phyloP scores from a whole-genome alignment of 2,888 invertebrate genomes.

The Perizoma affinitatum region DNA sequence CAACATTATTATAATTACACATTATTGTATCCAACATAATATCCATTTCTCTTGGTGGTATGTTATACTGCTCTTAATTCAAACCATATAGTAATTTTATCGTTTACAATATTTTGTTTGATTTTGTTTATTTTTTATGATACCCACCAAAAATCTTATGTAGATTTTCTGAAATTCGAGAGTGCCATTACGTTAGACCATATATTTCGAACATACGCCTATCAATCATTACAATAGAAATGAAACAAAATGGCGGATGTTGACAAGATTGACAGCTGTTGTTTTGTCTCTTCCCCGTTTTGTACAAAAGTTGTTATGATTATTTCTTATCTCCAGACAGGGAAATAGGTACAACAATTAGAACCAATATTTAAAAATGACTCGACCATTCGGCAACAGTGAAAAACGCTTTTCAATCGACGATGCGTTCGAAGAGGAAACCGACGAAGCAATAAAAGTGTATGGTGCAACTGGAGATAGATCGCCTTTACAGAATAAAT shows the following conservation, averaged over 20 bases:
- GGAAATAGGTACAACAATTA: constrained; percentile 46
- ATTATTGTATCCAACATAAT: too few species aligned
- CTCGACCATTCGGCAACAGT: constrained; percentile 76
- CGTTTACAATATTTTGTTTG: too few species aligned
- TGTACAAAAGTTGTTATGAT: constrained; percentile 67
- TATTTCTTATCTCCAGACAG: constrained; percentile 60
- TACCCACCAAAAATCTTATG: too few species aligned
- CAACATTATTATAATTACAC: too few species aligned
- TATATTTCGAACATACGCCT: constrained; percentile 27
- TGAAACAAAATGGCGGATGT: constrained; percentile 77
- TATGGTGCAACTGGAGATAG: constrained; percentile 91
- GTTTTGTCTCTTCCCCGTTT: constrained; percentile 55
- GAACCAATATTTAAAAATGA: constrained; percentile 65
- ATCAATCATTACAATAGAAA: background rate
- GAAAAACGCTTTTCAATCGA: constrained; percentile 91
- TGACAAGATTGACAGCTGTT: constrained; percentile 81
- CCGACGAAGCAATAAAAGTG: constrained; percentile 92
- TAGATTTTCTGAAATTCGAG: too few species aligned
- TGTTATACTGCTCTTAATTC: too few species aligned
- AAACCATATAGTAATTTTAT: too few species aligned
- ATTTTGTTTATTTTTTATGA: too few species aligned
- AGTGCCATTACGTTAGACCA: too few species aligned
- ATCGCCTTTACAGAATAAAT: constrained; percentile 85
- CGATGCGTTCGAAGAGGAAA: constrained; percentile 93
- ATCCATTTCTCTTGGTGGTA: too few species aligned